A percentile compares a stretch with the other conserved stretches of the same genome.
Conservation (phyloP, 2,888 invertebrate species). For the Ctenicera cuprea region DNA sequence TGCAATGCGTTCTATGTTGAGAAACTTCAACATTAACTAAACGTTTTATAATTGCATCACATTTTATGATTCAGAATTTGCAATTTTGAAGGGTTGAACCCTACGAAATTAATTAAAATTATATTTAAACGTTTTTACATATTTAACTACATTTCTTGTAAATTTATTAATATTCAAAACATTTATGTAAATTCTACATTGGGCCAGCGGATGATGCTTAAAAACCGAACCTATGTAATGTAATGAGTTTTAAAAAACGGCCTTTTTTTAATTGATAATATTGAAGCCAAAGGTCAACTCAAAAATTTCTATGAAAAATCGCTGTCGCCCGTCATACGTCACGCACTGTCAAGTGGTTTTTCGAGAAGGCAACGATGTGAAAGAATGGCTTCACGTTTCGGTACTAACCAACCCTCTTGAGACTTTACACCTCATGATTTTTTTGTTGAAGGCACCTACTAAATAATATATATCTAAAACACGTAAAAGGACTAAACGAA, state of each 20-base stretch:
- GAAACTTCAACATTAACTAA: not conserved
- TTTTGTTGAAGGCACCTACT: not conserved
- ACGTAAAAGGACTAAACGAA: not conserved
- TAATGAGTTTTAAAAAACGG: too few species aligned
- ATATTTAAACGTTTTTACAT: too few species aligned
- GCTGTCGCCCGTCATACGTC: not conserved
- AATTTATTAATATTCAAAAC: too few species aligned
- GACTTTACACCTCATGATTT: constrained; percentile 19
- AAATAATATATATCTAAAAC: constrained; percentile 1
- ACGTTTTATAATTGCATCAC: too few species aligned
- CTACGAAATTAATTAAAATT: too few species aligned
- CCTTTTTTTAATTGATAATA: not conserved
- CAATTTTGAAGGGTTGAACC: too few species aligned
- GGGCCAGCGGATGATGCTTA: too few species aligned
- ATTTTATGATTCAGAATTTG: too few species aligned
- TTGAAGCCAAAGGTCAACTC: constrained; percentile 2
- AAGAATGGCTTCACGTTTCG: constrained; percentile 12
- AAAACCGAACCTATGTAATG: too few species aligned
- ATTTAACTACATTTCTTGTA: too few species aligned
- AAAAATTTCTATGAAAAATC: constrained; percentile 3
- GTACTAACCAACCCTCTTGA: constrained; percentile 13
- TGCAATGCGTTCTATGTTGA: not conserved
- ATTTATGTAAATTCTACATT: too few species aligned
- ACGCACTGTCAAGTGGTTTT: constrained; percentile 18
- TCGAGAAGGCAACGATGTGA: constrained; percentile 1